Base-by-base conservation (phyloP, 1,140 invertebrate genomes). In the Bombus waltoni region DNA sequence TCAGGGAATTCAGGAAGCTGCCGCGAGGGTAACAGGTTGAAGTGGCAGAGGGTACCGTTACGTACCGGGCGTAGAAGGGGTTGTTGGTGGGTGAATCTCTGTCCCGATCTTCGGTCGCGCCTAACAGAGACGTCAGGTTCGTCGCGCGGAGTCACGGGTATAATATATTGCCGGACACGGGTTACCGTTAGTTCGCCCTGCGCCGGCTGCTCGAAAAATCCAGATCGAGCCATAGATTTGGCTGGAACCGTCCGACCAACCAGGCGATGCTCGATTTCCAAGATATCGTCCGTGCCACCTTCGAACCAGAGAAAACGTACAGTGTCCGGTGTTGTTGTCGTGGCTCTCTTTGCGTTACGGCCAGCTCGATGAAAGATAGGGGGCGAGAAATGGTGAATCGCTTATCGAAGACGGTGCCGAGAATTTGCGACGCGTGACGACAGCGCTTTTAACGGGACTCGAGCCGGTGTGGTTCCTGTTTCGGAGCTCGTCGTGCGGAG, bases 121-220 rank as follows among this genome's bases (percentile, higher is more conserved):
- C 77, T 85, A 85, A 85, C 83, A 85, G 83, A 85, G 83, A 85
- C 83, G 77, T 85, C 80, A 85, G 68, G 75, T n/a, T n/a, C 28
- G 15, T 42, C 73, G 59, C 32, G 38, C 47, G 1, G 28, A 35
- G 66, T 59, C 65, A 57, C 65, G 53, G 83, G 53, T 65, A 15
- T 85, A 73, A 85, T 85, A 85, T 85, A 85, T 85, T 38, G 83
- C 83, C 68, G 83, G 83, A 85, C 77, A 72, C 77, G n/a, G 42
- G 47, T 80, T 80, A 85, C 76, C 83, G 76, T 80, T 85, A 80
- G 8, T 44, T 76, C 65, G n/a, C 44, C 62, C 42, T n/a, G 59
- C 35, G 25, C 38, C 32, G n/a, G 9, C 66, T 40, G 66, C 42
- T 47, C 18, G 44, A 71, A 71, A 78, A 71, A 84, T 85, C 68